phyloP scores from a whole-genome alignment of 2,888 invertebrate species.

The Anaspis maculata region DNA sequence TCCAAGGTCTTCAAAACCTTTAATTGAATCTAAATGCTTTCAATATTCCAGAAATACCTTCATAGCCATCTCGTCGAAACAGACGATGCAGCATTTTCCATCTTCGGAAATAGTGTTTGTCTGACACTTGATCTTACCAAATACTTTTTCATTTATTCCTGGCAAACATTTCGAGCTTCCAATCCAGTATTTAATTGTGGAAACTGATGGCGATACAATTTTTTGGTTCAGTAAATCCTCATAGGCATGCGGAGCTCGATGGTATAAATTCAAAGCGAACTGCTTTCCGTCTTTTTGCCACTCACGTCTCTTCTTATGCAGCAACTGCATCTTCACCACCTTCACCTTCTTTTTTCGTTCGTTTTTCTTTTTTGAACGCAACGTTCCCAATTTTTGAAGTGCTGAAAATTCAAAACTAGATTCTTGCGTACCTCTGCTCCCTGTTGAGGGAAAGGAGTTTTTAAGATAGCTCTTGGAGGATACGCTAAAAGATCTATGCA shows the following conservation, averaged over 20 bases:
- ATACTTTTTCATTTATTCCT: conserved; percentile 4
- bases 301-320: conserved; percentile 13
- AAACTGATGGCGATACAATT: conserved; percentile 16
- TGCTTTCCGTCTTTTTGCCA: conserved; percentile 24
- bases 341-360: too few relatives aligned
- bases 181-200: conserved; percentile 1
- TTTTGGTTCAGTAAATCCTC: conserved; percentile 16
- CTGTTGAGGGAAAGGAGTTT: too few relatives aligned
- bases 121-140: not conserved
- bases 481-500: too few relatives aligned
- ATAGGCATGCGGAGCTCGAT: conserved; percentile 26
- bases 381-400: too few relatives aligned
- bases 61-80: conserved; percentile 20
- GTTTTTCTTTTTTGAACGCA: too few relatives aligned
- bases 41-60: conserved; percentile 8
- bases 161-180: not conserved
- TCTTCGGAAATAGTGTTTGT: conserved; percentile 17
- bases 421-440: too few relatives aligned
- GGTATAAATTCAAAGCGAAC: conserved; percentile 23
- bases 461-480: too few relatives aligned
- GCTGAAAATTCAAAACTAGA: too few relatives aligned
- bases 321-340: conserved; percentile 13
- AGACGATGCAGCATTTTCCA: conserved; percentile 15
- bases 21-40: too few relatives aligned
- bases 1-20: too few relatives aligned